Conservation (phyloP, 2,797 vertebrate species). For the Cuculus canorus region DNA sequence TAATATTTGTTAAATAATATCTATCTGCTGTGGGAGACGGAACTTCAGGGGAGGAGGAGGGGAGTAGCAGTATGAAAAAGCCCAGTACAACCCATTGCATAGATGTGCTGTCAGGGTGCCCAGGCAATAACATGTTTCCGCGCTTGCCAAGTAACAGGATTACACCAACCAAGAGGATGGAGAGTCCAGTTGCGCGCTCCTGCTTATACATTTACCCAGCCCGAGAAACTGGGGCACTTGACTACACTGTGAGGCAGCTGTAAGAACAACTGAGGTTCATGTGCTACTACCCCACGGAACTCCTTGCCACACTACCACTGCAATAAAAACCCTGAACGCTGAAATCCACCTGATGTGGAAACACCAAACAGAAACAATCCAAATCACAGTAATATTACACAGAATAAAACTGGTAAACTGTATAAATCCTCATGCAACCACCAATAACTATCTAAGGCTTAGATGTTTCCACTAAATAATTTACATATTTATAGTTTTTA, state of each 20-base stretch:
- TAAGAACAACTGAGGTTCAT: not conserved
- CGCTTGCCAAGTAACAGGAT: not conserved
- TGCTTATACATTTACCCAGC: not conserved
- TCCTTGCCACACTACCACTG: rapidly evolving
- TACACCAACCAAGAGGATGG: not conserved
- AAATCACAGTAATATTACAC: not conserved
- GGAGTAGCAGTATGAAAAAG: too few relatives aligned
- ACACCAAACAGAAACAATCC: not conserved
- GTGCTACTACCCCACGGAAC: not conserved
- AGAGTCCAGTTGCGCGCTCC: not conserved
- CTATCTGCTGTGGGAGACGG: not conserved
- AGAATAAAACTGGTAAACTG: not conserved
- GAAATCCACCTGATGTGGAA: not conserved
- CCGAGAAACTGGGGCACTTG: not conserved
- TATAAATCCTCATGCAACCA: not conserved
- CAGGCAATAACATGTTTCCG: not conserved
- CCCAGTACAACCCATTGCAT: rapidly evolving
- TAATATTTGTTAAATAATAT: not conserved
- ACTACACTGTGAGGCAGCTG: not conserved
- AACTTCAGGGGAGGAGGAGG: not conserved
- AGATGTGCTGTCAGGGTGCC: not conserved
- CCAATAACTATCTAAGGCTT: not conserved
- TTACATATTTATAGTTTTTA: not conserved
- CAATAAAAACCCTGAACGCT: rapidly evolving
- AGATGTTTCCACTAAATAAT: not conserved